A percentile compares a stretch with the other conserved stretches of the same genome.
phyloP scores from a whole-genome alignment of 2,888 invertebrate species.

The Callimorpha dominula region DNA sequence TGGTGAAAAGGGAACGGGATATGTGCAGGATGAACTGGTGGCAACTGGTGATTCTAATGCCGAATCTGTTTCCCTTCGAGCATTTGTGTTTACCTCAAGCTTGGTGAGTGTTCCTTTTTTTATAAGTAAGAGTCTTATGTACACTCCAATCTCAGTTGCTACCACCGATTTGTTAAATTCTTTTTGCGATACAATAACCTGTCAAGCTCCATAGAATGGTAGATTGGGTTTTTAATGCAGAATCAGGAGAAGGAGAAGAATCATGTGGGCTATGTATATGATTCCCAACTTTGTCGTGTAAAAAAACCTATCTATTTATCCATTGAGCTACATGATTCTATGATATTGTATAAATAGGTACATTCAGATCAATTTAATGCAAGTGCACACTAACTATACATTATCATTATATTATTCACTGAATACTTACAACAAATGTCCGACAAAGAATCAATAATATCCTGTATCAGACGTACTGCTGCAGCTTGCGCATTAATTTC shows the following conservation, averaged over 20 bases:
- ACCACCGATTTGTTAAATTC: too few species aligned
- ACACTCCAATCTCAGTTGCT: too few species aligned
- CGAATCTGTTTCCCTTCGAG: conserved; percentile 81
- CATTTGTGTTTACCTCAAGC: conserved; percentile 79
- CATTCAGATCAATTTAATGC: background rate
- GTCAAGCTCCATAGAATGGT: too few species aligned
- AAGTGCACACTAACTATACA: background rate
- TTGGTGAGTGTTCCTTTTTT: conserved; percentile 65
- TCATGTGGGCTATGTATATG: too few species aligned
- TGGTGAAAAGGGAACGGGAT: conserved; percentile 77
- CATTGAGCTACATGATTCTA: background rate
- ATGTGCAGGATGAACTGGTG: conserved; percentile 81
- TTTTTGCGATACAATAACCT: too few species aligned
- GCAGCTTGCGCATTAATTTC: conserved; percentile 25
- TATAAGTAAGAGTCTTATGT: background rate
- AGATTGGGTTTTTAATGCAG: too few species aligned
- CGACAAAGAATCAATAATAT: background rate
- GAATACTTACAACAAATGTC: background rate
- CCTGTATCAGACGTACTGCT: background rate
- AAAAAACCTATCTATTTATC: background rate
- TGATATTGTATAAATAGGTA: background rate
- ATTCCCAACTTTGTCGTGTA: too few species aligned
- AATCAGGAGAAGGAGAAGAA: too few species aligned
- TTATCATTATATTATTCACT: background rate
- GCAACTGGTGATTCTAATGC: conserved; percentile 80